Percentiles rank a stretch among this genome's conserved stretches.
These are phyloP conservation scores for Drosophila melanosoma DNA, from an alignment of 2,888 invertebrate species.

Conservation along the genomic window DNA sequence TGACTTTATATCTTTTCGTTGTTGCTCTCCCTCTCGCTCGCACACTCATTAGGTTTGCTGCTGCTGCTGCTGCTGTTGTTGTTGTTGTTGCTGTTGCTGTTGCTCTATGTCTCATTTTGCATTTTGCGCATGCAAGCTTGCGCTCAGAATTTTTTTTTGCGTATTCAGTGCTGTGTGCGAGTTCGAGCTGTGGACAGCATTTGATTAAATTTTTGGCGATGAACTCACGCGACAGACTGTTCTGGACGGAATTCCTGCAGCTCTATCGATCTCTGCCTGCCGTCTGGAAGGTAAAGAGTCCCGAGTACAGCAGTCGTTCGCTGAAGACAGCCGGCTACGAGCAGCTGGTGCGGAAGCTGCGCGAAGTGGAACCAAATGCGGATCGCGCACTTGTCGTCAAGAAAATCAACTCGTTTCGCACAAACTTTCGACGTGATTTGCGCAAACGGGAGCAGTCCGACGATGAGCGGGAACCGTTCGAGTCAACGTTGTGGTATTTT, in stretches of 20 bases:
- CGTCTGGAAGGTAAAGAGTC: slow-evolving; percentile 56
- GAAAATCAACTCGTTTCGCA: slow-evolving; percentile 63
- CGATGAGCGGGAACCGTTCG: slow-evolving; percentile 24
- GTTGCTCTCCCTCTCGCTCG: slow-evolving; percentile 5
- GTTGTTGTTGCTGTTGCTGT: background rate
- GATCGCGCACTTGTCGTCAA: slow-evolving; percentile 48
- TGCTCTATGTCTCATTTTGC: slow-evolving; percentile 14
- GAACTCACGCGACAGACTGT: slow-evolving; percentile 57
- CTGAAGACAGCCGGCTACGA: slow-evolving; percentile 52
- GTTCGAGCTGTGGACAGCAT: slow-evolving; percentile 35
- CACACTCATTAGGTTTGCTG: slow-evolving; percentile 18
- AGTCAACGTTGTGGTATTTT: slow-evolving; percentile 58
- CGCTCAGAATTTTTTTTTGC: slow-evolving; percentile 30
- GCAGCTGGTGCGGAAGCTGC: slow-evolving; percentile 50
- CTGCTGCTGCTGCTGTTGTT: background rate
- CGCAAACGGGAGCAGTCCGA: slow-evolving; percentile 37
- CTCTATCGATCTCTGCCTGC: slow-evolving; percentile 64
- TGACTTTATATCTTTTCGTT: background rate
- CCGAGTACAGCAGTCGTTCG: slow-evolving; percentile 50
- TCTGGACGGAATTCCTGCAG: slow-evolving; percentile 59
- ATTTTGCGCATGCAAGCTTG: slow-evolving; percentile 70
- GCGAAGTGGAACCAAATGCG: slow-evolving; percentile 58
- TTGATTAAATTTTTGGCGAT: slow-evolving; percentile 11
- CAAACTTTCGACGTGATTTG: slow-evolving; percentile 57
- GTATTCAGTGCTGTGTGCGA: slow-evolving; percentile 39